These are phyloP conservation scores for Bombus turneri DNA, from an alignment of 1,140 invertebrate genomes.

Conservation along the genomic window DNA sequence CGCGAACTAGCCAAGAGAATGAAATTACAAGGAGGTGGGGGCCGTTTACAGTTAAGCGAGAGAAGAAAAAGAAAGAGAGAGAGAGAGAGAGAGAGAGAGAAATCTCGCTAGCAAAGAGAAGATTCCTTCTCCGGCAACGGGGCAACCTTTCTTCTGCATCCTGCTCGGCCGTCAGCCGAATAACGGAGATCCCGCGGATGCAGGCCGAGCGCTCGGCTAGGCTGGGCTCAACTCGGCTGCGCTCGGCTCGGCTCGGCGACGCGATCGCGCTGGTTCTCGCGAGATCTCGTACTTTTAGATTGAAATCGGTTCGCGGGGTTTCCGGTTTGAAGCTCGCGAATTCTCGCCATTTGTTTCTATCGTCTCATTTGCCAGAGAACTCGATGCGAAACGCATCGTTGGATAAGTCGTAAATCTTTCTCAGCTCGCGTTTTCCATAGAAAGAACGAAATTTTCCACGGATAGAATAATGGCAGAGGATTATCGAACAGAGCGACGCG, in stretches of 20 bases:
- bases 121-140: conserved; percentile 17
- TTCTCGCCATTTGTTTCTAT: conserved; percentile 19
- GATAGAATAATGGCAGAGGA: no score
- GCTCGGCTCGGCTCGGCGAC: neutral
- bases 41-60: conserved; percentile 50
- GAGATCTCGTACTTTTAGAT: no score
- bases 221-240: neutral
- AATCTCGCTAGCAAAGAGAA: neutral
- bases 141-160: conserved; percentile 18
- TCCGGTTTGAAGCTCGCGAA: conserved; percentile 11
- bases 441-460: no score
- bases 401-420: no score
- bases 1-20: neutral
- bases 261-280: neutral
- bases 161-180: neutral
- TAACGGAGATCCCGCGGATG: neutral
- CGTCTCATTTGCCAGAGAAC: neutral
- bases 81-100: conserved; percentile 8
- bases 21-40: conserved; percentile 18
- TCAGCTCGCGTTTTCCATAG: no score
- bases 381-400: no score
- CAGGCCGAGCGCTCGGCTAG: neutral
- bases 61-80: neutral
- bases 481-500: no score
- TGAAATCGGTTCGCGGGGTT: neutral